A percentile compares a stretch with the other conserved stretches of the same genome.
Evolutionary conservation across 2,888 invertebrate species (phyloP).

Genomic region (Euphydryas editha): DNA sequence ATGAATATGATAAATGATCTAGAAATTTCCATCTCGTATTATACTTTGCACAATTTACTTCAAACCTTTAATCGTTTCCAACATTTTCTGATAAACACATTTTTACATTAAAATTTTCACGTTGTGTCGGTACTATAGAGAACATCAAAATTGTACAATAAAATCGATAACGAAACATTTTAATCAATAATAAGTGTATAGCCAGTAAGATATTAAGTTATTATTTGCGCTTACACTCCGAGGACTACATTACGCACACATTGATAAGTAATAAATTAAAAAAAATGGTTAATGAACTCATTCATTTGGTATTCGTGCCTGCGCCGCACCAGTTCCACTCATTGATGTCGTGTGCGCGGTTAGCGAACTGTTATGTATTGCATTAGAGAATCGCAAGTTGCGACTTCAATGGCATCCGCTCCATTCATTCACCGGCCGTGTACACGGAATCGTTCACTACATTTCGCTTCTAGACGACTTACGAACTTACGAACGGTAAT

Average conservation of each 20-base stretch:
- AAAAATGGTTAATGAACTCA: slow-evolving; percentile 63
- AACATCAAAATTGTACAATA: no score
- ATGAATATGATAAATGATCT: no score
- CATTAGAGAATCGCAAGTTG: slow-evolving; percentile 53
- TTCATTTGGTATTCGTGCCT: slow-evolving; percentile 60
- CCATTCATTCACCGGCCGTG: slow-evolving; percentile 66
- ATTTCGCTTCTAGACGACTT: slow-evolving; percentile 53
- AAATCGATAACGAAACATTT: no score
- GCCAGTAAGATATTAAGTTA: neutral
- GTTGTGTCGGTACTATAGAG: neutral
- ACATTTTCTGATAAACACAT: no score
- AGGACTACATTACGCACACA: slow-evolving; percentile 21
- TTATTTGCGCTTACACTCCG: neutral
- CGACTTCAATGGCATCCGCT: slow-evolving; percentile 63
- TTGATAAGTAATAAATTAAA: slow-evolving; percentile 45
- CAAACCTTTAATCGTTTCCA: no score
- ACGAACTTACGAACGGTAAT: slow-evolving; percentile 36
- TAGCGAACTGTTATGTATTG: slow-evolving; percentile 61
- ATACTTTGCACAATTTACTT: no score
- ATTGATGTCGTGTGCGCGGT: slow-evolving; percentile 44
- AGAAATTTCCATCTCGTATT: no score
- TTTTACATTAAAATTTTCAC: neutral
- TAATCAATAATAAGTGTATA: no score
- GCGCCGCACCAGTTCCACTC: slow-evolving; percentile 41
- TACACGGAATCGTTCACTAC: slow-evolving; percentile 60